phyloP scores from a whole-genome alignment of 2,888 invertebrate species.

The Athalia cordata region DNA sequence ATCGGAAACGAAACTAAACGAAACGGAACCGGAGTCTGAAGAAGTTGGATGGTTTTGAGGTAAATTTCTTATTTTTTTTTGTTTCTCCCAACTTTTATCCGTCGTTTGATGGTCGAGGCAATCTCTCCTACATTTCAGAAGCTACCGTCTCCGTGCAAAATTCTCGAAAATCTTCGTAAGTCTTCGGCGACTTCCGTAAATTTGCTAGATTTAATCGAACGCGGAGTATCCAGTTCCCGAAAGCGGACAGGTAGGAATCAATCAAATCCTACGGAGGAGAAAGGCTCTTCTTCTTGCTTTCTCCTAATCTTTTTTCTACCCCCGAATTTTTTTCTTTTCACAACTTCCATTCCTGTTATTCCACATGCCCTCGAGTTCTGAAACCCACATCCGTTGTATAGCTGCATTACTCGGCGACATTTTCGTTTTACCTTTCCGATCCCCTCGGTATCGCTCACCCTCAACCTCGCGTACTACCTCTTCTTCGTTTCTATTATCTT shows the following conservation, averaged over 20 bases:
- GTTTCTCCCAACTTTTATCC: slow-evolving; percentile 46
- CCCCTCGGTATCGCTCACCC: too few relatives aligned
- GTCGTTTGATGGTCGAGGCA: slow-evolving; percentile 60
- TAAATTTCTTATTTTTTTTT: too few relatives aligned
- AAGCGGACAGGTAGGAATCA: background rate
- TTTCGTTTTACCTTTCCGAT: background rate
- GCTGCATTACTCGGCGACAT: background rate
- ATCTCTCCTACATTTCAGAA: slow-evolving; percentile 56
- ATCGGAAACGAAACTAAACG: slow-evolving; percentile 42
- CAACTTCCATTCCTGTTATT: too few relatives aligned
- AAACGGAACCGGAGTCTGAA: slow-evolving; percentile 48
- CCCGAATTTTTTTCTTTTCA: too few relatives aligned
- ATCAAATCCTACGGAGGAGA: slow-evolving; percentile 17
- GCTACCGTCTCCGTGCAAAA: slow-evolving; percentile 46
- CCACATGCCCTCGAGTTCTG: too few relatives aligned
- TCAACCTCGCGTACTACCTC: too few relatives aligned
- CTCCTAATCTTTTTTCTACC: background rate
- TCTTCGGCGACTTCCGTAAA: slow-evolving; percentile 36
- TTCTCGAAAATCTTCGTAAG: slow-evolving; percentile 37
- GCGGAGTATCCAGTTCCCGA: background rate
- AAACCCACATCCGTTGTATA: background rate
- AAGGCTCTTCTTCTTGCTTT: background rate
- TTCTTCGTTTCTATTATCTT: too few relatives aligned
- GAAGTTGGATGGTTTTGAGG: slow-evolving; percentile 41
- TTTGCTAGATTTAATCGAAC: slow-evolving; percentile 37